Conservation (phyloP, 2,797 vertebrate genomes). For the Anolis apletophallus region DNA sequence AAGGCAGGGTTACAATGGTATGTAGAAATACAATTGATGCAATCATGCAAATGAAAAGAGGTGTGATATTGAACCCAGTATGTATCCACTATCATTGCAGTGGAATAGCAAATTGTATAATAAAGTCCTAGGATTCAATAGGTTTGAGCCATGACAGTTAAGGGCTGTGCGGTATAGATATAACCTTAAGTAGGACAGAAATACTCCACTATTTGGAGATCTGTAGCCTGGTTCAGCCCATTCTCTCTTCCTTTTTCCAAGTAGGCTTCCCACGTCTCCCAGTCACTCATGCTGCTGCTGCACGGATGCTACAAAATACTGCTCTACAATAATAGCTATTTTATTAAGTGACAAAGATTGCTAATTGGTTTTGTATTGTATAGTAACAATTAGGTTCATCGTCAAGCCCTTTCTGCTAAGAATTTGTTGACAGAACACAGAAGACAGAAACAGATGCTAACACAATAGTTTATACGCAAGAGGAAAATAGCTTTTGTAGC, state of each 20-base stretch:
- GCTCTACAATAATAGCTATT: not conserved
- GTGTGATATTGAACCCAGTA: no score
- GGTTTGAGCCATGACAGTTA: no score
- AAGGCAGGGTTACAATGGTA: no score
- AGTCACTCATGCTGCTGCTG: not conserved
- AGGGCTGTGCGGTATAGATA: no score
- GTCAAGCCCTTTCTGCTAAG: not conserved
- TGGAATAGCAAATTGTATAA: no score
- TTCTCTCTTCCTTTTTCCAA: not conserved
- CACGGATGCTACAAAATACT: not conserved
- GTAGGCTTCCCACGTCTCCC: not conserved
- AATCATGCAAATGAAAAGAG: no score
- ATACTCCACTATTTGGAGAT: no score
- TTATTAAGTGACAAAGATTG: not conserved
- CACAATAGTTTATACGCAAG: not conserved
- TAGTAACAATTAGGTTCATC: not conserved
- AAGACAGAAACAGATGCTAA: not conserved
- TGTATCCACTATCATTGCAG: no score
- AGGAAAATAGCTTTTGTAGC: conserved; percentile 44
- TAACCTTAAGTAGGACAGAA: no score
- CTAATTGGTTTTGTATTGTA: not conserved
- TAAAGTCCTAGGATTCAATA: no score
- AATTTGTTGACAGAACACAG: not conserved
- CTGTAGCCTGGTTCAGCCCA: no score
- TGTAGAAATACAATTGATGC: no score